Conservation (phyloP, 2,888 invertebrate genomes). For the Euzetes globulus region DNA sequence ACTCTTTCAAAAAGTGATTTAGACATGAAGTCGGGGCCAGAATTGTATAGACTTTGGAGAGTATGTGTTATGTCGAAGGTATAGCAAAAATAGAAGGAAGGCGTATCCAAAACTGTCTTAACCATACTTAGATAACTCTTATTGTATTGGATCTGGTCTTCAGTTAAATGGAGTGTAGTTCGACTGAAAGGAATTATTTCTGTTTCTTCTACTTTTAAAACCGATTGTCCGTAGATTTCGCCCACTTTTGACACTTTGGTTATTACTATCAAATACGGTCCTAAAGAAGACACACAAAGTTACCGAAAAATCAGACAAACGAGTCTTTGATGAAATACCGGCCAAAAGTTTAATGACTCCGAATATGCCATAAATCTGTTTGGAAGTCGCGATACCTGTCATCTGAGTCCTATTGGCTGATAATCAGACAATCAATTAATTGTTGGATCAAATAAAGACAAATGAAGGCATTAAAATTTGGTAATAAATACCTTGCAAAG, state of each 20-base stretch:
- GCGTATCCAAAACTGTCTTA: conserved; percentile 68
- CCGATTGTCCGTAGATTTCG: conserved; percentile 62
- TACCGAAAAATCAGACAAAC: background rate
- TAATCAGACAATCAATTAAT: background rate
- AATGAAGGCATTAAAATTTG: conserved; percentile 8
- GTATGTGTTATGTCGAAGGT: conserved; percentile 88
- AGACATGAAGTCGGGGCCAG: conserved; percentile 72
- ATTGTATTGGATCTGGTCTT: conserved; percentile 74
- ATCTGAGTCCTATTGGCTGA: conserved; percentile 1
- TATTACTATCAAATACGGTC: conserved; percentile 73
- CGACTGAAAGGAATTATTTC: conserved; percentile 67
- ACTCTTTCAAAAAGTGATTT: conserved; percentile 49
- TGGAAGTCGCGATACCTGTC: conserved; percentile 38
- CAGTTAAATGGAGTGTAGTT: conserved; percentile 73
- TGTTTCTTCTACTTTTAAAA: conserved; percentile 67
- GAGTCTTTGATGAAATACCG: conserved; percentile 43
- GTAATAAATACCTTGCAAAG: conserved; percentile 58
- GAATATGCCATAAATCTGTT: conserved; percentile 71
- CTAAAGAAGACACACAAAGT: background rate
- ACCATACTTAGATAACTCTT: conserved; percentile 75
- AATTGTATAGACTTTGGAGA: conserved; percentile 72
- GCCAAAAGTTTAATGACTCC: conserved; percentile 75
- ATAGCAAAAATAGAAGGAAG: conserved; percentile 86
- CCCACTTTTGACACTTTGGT: conserved; percentile 76
- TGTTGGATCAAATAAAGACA: background rate